Percentiles rank a stretch among this genome's conserved stretches.
These are phyloP conservation scores for Portunus trituberculatus DNA, from an alignment of 1,140 invertebrate genomes.

Conservation along the genomic window DNA sequence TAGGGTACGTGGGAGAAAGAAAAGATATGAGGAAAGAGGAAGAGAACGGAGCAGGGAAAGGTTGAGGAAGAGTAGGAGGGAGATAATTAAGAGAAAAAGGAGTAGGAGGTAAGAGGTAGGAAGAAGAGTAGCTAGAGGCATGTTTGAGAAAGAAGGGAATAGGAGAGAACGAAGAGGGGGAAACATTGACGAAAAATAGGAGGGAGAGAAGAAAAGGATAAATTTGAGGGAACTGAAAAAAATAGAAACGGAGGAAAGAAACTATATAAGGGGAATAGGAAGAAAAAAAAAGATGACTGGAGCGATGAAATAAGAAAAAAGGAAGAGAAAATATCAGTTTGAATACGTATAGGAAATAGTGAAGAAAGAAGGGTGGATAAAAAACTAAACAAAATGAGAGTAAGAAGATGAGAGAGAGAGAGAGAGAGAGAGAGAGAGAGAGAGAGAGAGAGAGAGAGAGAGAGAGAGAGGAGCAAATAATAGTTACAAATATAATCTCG, in stretches of 20 bases:
- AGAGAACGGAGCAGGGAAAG: background rate
- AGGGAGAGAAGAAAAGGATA: background rate
- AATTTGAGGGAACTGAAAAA: background rate
- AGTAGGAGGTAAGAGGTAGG: background rate
- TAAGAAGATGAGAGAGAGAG: no score
- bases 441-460: no score
- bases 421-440: no score
- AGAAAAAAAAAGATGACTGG: no score
- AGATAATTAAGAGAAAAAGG: no score
- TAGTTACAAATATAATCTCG: no score
- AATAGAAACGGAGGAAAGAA: background rate
- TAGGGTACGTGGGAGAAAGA: background rate
- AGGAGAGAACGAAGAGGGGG: background rate
- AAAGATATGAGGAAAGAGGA: background rate
- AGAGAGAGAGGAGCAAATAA: no score
- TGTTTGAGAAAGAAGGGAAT: background rate
- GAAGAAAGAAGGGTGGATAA: no score
- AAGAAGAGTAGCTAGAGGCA: background rate
- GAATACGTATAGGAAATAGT: no score
- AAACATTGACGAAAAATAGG: background rate
- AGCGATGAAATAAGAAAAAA: no score
- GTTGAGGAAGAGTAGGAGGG: background rate
- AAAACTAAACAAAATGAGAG: no score
- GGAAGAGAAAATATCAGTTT: no score
- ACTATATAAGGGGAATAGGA: background rate